Percentiles rank a stretch among this genome's conserved stretches.
phyloP scores from a whole-genome alignment of 2,797 vertebrate genomes.

The Sebastes goodei region DNA sequence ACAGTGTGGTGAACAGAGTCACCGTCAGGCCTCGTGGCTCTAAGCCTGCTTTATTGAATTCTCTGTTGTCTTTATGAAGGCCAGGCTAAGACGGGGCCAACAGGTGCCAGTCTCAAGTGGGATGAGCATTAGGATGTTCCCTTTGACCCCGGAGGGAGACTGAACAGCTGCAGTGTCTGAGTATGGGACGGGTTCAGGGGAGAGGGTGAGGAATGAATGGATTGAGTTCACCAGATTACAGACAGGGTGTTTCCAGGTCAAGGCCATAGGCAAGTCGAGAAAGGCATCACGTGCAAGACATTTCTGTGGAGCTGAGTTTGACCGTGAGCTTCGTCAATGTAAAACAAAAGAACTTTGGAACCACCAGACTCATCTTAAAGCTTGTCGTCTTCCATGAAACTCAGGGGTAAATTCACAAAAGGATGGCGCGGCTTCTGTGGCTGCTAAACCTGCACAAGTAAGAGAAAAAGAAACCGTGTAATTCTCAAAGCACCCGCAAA shows the following conservation, averaged over 20 bases:
- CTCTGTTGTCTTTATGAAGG: slow-evolving; percentile 72
- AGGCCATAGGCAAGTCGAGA: slow-evolving; percentile 15
- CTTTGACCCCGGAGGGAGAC: slow-evolving; percentile 68
- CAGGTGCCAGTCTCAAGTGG: slow-evolving; percentile 74
- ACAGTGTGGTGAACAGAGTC: slow-evolving; percentile 22
- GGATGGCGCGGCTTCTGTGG: background rate
- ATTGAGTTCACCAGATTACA: slow-evolving; percentile 44
- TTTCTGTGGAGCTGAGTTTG: background rate
- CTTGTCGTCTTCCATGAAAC: background rate
- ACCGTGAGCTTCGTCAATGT: background rate
- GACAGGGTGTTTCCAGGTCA: slow-evolving; percentile 59
- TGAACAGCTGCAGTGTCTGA: slow-evolving; percentile 77
- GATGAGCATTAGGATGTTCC: slow-evolving; percentile 72
- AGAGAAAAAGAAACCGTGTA: too few species aligned
- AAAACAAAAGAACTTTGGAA: background rate
- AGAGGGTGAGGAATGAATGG: slow-evolving; percentile 6
- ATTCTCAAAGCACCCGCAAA: too few species aligned
- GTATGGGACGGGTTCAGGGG: background rate
- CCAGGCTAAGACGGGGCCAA: slow-evolving; percentile 64
- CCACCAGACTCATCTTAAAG: background rate
- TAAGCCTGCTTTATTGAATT: slow-evolving; percentile 80
- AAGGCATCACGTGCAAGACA: background rate
- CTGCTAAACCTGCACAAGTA: too few species aligned
- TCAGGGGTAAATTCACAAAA: background rate
- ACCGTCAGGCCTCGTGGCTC: slow-evolving; percentile 50